phyloP scores from a whole-genome alignment of 35 echinoderm and acorn worm species.

The Hemicentrotus pulcherrimus region DNA sequence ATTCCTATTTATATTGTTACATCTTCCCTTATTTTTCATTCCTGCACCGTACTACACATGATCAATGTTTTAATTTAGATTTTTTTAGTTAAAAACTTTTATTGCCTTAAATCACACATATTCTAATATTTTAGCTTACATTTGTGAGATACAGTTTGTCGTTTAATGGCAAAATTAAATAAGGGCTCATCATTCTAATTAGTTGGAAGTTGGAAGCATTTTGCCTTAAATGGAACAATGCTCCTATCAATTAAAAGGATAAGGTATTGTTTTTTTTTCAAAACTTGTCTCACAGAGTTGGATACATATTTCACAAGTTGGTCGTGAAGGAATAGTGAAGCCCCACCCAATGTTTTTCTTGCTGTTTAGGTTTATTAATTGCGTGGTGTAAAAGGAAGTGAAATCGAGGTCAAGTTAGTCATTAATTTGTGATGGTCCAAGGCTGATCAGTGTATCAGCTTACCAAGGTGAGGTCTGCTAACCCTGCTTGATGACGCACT shows the following conservation, averaged over 20 bases:
- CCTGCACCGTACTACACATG: no score
- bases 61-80: no score
- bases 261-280: not conserved
- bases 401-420: slow-evolving; percentile 17
- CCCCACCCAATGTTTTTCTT: not conserved
- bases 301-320: not conserved
- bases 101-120: no score
- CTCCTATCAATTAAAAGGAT: not conserved
- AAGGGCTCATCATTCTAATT: no score
- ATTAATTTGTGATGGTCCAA: slow-evolving; percentile 1
- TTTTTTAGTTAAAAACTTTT: no score
- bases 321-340: not conserved
- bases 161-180: no score
- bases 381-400: not conserved
- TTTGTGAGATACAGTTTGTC: no score
- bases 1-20: no score
- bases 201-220: no score
- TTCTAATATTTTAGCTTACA: no score
- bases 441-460: not conserved
- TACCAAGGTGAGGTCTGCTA: not conserved
- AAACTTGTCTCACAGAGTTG: not conserved
- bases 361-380: not conserved
- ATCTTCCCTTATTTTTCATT: no score
- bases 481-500: not conserved
- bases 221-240: not conserved